phyloP scores from a whole-genome alignment of 2,797 vertebrate genomes.

The Chanos chanos region DNA sequence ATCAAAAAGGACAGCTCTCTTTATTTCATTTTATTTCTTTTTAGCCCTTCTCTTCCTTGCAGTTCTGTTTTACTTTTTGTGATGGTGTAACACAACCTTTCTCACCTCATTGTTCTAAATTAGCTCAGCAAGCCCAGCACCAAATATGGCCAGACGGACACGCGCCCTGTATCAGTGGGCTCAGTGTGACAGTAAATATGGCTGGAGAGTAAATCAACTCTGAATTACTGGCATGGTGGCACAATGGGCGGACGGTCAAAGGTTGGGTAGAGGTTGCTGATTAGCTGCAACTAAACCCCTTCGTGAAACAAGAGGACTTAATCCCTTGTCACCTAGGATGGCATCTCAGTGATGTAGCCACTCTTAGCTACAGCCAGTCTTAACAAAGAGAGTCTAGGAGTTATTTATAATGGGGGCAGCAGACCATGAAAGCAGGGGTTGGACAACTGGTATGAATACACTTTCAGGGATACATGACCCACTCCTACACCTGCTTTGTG shows the following conservation, averaged over 20 bases:
- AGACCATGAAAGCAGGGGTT: conserved; percentile 23
- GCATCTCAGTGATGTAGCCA: conserved; percentile 43
- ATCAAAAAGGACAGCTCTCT: too few species aligned
- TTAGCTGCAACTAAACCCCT: conserved; percentile 47
- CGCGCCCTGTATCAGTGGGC: conserved; percentile 42
- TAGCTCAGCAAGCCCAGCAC: conserved; percentile 39
- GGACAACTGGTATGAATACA: conserved; percentile 44
- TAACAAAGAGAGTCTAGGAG: conserved; percentile 45
- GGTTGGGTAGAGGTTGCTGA: conserved; percentile 46
- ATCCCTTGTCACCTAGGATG: conserved; percentile 49
- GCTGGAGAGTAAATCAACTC: conserved; percentile 45
- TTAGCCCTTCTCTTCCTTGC: too few species aligned
- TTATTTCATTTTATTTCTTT: too few species aligned
- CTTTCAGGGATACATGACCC: conserved; percentile 42
- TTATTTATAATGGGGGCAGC: conserved; percentile 51
- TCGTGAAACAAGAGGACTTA: conserved; percentile 51
- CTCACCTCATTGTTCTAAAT: conserved; percentile 48
- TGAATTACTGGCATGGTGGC: conserved; percentile 35
- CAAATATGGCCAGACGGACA: conserved; percentile 41
- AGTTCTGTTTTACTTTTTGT: too few species aligned
- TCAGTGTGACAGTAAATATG: conserved; percentile 37
- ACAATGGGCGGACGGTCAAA: conserved; percentile 38
- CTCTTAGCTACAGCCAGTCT: conserved; percentile 36
- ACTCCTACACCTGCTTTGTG: conserved; percentile 48
- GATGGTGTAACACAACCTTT: conserved; percentile 15